phyloP scores from a whole-genome alignment of 2,113 vertebrate species.

The Echinops telfairi region DNA sequence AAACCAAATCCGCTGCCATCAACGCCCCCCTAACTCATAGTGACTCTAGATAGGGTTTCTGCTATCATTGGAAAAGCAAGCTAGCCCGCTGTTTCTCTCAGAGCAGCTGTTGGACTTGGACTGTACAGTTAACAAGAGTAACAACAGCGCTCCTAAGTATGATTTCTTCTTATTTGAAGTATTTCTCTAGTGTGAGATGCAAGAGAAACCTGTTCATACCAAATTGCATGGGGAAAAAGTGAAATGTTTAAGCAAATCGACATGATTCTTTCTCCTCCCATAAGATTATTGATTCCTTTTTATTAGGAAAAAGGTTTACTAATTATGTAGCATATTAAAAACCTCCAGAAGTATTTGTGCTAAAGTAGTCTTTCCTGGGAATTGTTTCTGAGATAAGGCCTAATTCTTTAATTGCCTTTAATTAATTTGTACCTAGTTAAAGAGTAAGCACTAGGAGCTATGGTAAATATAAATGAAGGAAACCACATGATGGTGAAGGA shows the following conservation, averaged over 20 bases:
- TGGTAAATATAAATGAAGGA: slow-evolving; percentile 35
- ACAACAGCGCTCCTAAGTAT: not conserved
- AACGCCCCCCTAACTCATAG: no score
- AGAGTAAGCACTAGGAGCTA: slow-evolving; percentile 25
- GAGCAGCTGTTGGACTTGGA: no score
- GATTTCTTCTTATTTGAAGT: not conserved
- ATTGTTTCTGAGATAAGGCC: slow-evolving; percentile 47
- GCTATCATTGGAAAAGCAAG: no score
- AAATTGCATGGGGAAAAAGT: slow-evolving; percentile 5
- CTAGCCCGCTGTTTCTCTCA: no score
- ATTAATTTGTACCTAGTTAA: slow-evolving; percentile 63
- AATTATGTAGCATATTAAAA: not conserved
- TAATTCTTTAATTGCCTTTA: slow-evolving; percentile 60
- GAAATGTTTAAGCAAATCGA: not conserved
- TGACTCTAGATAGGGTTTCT: no score
- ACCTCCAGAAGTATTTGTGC: not conserved
- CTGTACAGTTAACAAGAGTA: no score
- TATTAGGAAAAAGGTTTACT: not conserved
- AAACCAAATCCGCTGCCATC: no score
- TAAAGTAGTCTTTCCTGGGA: slow-evolving; percentile 49
- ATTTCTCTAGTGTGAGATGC: not conserved
- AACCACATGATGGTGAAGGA: not conserved
- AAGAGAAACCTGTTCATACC: not conserved
- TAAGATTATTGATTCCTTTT: slow-evolving; percentile 9
- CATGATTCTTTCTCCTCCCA: not conserved